Evolutionary conservation across 2,113 vertebrate genomes (phyloP).

Genomic region (Sakesphorus luctuosus): DNA sequence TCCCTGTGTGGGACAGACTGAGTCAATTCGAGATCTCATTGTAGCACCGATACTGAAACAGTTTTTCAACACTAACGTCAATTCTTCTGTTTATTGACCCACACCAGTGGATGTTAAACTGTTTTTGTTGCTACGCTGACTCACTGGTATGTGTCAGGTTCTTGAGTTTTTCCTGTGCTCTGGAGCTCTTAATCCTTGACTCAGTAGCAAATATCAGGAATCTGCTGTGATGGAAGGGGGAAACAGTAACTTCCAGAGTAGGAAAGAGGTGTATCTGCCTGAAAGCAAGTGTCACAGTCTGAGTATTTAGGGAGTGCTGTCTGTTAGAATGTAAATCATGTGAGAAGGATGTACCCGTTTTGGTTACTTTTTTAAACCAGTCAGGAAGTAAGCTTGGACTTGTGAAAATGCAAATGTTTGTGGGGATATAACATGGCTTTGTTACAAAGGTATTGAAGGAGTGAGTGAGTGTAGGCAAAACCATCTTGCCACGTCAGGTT

Average conservation of each 20-base stretch:
- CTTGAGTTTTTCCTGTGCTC: background rate
- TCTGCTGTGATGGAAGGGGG: background rate
- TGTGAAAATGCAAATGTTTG: background rate
- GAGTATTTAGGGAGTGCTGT: background rate
- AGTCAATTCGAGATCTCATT: background rate
- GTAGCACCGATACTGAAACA: background rate
- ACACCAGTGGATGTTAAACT: background rate
- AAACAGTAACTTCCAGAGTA: background rate
- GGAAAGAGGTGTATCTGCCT: background rate
- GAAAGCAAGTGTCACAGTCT: background rate
- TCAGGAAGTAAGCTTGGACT: conserved; percentile 14
- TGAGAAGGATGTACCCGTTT: background rate
- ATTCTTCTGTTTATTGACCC: background rate
- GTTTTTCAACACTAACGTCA: background rate
- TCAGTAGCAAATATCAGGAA: background rate
- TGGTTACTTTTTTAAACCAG: background rate
- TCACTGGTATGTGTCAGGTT: background rate
- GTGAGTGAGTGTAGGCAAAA: background rate
- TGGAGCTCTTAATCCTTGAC: background rate
- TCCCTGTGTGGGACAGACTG: background rate
- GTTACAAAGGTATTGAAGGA: background rate
- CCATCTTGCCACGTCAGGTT: conserved; percentile 45
- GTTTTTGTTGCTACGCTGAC: background rate
- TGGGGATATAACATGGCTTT: conserved; percentile 20
- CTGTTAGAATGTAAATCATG: background rate